Evolutionary conservation across 2,888 invertebrate genomes (phyloP).

Genomic region (Aelia acuminata): DNA sequence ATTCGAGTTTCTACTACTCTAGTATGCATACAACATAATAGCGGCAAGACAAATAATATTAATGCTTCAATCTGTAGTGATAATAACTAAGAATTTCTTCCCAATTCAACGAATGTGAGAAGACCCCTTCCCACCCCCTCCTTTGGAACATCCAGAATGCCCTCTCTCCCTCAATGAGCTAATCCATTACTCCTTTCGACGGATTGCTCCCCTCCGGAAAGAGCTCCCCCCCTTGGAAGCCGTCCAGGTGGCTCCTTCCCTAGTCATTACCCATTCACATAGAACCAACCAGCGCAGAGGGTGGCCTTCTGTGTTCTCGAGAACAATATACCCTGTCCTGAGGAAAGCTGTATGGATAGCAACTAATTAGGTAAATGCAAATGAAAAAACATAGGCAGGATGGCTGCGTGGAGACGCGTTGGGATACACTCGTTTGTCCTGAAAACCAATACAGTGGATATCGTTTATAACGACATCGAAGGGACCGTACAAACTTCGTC

Average conservation of each 20-base stretch:
- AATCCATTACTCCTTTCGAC: slow-evolving; percentile 21
- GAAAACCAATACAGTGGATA: too few relatives aligned
- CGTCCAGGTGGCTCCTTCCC: not conserved
- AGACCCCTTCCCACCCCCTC: not conserved
- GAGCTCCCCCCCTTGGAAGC: not conserved
- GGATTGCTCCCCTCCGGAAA: not conserved
- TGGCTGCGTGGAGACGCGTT: too few relatives aligned
- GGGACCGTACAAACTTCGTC: too few relatives aligned
- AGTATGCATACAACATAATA: not conserved
- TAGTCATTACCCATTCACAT: slow-evolving; percentile 5
- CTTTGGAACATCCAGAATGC: not conserved
- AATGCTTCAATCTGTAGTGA: not conserved
- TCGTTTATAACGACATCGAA: too few relatives aligned
- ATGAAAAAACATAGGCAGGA: not conserved
- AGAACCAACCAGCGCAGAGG: not conserved
- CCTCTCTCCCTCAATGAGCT: not conserved
- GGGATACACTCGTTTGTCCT: too few relatives aligned
- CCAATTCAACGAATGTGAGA: not conserved
- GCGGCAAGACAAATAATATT: not conserved
- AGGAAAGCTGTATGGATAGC: not conserved
- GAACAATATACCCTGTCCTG: not conserved
- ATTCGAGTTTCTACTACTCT: not conserved
- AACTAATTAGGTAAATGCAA: not conserved
- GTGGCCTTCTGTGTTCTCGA: not conserved
- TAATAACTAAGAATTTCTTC: too few relatives aligned